Conservation (phyloP, 2,797 vertebrate species). For the Phoxinus dragarum region DNA sequence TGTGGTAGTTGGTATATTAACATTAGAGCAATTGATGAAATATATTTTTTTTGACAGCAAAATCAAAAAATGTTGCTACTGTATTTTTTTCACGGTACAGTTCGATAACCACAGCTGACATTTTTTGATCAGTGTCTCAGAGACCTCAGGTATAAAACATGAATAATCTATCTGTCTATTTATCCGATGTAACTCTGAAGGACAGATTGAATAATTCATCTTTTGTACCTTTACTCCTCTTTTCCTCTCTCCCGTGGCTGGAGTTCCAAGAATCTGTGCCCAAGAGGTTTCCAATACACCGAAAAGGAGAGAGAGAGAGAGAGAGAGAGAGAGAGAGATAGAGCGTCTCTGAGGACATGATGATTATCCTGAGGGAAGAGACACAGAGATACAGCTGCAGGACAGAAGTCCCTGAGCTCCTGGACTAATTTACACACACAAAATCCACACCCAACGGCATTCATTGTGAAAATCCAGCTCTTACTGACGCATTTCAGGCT, state of each 20-base stretch:
- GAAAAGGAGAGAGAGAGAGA: conserved; percentile 12
- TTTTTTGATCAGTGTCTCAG: neutral
- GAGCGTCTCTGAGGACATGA: conserved; percentile 65
- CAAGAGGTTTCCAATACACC: conserved; percentile 4
- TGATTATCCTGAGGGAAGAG: conserved; percentile 55
- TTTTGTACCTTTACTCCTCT: conserved; percentile 1
- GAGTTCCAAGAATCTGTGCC: conserved; percentile 15
- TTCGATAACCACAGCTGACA: neutral
- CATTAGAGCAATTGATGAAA: neutral
- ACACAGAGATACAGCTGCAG: conserved; percentile 71
- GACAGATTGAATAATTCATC: neutral
- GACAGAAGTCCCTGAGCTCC: conserved; percentile 71
- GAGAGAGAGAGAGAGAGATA: conserved; percentile 39
- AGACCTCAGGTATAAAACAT: neutral
- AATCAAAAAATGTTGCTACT: neutral
- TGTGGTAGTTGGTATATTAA: neutral
- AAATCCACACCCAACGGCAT: neutral
- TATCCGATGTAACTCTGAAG: neutral
- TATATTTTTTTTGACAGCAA: too few relatives aligned
- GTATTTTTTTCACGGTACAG: neutral
- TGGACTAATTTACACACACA: conserved; percentile 69
- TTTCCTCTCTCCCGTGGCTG: neutral
- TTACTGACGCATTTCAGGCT: conserved; percentile 1
- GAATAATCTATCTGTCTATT: neutral
- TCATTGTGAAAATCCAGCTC: neutral